These are phyloP conservation scores for Sylvia atricapilla DNA, from an alignment of 2,113 vertebrate species.

Conservation along the genomic window DNA sequence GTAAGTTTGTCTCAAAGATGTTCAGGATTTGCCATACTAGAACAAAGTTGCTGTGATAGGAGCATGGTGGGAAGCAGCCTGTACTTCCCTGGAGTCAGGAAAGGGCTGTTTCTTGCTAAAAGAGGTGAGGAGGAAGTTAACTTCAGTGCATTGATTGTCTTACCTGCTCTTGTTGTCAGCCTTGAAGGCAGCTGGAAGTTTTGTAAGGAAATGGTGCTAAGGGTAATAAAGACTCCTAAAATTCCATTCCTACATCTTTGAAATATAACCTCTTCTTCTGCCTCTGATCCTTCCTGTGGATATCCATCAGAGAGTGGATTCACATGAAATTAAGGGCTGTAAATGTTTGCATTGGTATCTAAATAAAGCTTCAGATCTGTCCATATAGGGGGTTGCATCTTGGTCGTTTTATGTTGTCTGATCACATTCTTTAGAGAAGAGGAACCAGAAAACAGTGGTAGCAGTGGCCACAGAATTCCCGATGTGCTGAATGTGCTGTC, in stretches of 20 bases:
- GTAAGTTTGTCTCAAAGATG: background rate
- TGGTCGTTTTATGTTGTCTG: background rate
- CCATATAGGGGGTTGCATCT: background rate
- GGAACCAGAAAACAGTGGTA: background rate
- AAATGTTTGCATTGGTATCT: background rate
- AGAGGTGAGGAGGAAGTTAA: background rate
- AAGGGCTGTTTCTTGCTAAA: background rate
- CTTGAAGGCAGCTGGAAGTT: background rate
- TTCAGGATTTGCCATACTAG: background rate
- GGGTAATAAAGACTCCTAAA: background rate
- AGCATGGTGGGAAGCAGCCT: background rate
- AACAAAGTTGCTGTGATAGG: background rate
- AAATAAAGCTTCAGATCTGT: background rate
- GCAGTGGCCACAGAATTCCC: background rate
- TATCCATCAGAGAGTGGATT: background rate
- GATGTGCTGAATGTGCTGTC: background rate
- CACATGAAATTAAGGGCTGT: background rate
- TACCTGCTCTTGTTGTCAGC: background rate
- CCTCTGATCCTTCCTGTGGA: background rate
- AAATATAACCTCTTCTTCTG: background rate
- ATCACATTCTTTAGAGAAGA: background rate
- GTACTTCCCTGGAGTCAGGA: background rate
- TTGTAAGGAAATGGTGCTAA: background rate
- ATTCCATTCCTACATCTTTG: background rate
- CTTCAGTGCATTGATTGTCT: background rate